Evolutionary conservation across 2,113 vertebrate species (phyloP).

Genomic region (Xiphophorus couchianus): DNA sequence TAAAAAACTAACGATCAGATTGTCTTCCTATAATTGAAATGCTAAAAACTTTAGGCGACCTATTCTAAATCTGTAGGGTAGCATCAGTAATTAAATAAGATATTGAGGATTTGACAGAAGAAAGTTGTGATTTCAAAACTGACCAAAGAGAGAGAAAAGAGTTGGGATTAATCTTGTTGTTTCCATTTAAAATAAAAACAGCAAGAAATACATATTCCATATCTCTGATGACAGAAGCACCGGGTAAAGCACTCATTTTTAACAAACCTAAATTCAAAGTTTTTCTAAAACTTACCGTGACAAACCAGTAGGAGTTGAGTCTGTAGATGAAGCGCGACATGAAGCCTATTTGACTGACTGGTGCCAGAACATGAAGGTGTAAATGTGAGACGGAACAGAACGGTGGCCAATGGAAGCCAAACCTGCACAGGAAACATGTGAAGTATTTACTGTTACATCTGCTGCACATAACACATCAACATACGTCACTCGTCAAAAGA

Average conservation of each 20-base stretch:
- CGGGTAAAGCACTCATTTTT: background rate
- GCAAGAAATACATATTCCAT: no score
- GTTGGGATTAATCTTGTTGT: no score
- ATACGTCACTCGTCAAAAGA: background rate
- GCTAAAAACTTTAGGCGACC: no score
- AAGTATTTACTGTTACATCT: background rate
- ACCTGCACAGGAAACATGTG: slow-evolving; percentile 77
- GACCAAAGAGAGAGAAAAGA: no score
- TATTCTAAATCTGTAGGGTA: no score
- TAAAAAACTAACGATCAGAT: no score
- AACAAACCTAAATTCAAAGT: background rate
- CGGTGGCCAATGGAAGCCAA: slow-evolving; percentile 96
- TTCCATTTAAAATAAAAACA: no score
- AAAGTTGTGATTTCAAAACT: no score
- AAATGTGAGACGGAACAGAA: slow-evolving; percentile 94
- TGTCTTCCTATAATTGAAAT: no score
- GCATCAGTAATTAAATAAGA: no score
- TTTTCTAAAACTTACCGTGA: slow-evolving; percentile 83
- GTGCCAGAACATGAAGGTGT: slow-evolving; percentile 95
- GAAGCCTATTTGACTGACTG: slow-evolving; percentile 89
- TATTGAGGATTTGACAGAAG: no score
- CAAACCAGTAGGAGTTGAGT: slow-evolving; percentile 94
- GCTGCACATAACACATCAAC: background rate
- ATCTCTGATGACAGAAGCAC: no score
- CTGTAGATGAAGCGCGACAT: slow-evolving; percentile 89